phyloP scores from a whole-genome alignment of 2,888 invertebrate species.

The Melanostoma mellinum region DNA sequence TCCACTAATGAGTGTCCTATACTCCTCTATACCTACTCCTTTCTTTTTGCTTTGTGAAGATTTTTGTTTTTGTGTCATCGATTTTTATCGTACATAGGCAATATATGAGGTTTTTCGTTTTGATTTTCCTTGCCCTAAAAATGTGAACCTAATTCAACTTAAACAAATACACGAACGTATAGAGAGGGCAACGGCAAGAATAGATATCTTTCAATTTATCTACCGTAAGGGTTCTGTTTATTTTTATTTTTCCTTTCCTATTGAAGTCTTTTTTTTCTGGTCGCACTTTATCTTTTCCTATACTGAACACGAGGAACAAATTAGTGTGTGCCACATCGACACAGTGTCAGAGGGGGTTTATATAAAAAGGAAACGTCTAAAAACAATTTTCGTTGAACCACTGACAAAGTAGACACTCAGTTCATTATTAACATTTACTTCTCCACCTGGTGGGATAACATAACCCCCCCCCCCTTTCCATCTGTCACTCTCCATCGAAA shows the following conservation, averaged over 20 bases:
- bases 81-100: conserved; percentile 40
- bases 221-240: conserved; percentile 22
- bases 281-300: conserved; percentile 9
- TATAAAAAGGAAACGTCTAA: conserved; percentile 43
- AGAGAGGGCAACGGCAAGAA: conserved; percentile 21
- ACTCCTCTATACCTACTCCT: neutral
- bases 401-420: conserved; percentile 69
- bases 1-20: conserved; percentile 22
- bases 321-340: conserved; percentile 50
- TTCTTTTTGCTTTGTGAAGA: conserved; percentile 24
- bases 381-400: conserved; percentile 70
- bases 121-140: conserved; percentile 52
- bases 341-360: neutral
- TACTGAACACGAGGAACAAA: conserved; percentile 34
- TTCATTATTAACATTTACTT: conserved; percentile 65
- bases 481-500: conserved; percentile 6
- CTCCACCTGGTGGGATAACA: conserved; percentile 39
- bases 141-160: conserved; percentile 68
- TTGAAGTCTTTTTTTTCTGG: conserved; percentile 12
- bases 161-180: conserved; percentile 9
- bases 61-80: conserved; percentile 37
- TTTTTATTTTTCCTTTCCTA: conserved; percentile 6
- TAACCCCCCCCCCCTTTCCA: neutral
- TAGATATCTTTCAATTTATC: conserved; percentile 63
- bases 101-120: conserved; percentile 13